These are phyloP conservation scores for Colletes collaris DNA, from an alignment of 2,888 invertebrate genomes.

Conservation along the genomic window DNA sequence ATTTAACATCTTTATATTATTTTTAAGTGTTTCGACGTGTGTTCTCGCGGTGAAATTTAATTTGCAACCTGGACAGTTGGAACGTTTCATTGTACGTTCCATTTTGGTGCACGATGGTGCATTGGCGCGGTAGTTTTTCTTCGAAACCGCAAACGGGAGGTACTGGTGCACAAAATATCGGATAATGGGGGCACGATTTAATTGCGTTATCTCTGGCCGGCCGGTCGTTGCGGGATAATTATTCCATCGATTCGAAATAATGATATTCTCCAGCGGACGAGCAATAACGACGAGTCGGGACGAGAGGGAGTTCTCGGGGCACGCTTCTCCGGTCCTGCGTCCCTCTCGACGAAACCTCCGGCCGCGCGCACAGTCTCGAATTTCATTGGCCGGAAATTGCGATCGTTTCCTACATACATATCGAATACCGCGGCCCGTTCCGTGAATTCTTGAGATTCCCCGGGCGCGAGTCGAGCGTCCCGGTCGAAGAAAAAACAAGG, in stretches of 20 bases:
- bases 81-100: too few relatives aligned
- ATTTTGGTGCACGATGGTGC: background rate
- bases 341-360: conserved; percentile 41
- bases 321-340: background rate
- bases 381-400: conserved; percentile 63
- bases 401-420: conserved; percentile 62
- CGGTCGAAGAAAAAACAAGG: conserved; percentile 36
- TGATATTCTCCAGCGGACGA: conserved; percentile 53
- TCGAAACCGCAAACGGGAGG: conserved; percentile 28
- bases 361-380: conserved; percentile 39
- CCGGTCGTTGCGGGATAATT: conserved; percentile 53
- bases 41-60: too few relatives aligned
- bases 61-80: too few relatives aligned
- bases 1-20: too few relatives aligned
- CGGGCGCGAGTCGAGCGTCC: conserved; percentile 37
- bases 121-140: conserved; percentile 9
- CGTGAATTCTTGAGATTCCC: conserved; percentile 58
- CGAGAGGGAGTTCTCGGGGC: conserved; percentile 20
- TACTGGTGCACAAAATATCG: conserved; percentile 55
- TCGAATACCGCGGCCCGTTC: conserved; percentile 59
- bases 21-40: too few relatives aligned
- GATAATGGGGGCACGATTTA: conserved; percentile 60
- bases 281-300: conserved; percentile 38
- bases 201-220: conserved; percentile 62
- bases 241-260: conserved; percentile 67